Percentiles rank a stretch among this genome's conserved stretches.
Conservation (phyloP, 2,888 invertebrate genomes). For the Zaprionus lineosus region DNA sequence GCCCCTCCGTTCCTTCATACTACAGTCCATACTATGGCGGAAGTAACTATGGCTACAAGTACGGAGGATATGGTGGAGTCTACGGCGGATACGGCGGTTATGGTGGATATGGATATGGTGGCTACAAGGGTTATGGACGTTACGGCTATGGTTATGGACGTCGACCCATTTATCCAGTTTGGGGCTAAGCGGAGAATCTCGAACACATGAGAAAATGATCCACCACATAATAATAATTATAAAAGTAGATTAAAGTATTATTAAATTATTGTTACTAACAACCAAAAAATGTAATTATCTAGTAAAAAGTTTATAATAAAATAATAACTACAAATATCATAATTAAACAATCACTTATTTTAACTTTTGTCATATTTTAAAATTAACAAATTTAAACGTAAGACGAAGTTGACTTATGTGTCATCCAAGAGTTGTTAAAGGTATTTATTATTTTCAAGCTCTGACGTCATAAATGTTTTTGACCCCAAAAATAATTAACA, state of each 20-base stretch:
- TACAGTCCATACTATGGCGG: slow-evolving; percentile 60
- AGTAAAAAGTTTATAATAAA: too few relatives aligned
- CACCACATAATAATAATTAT: too few relatives aligned
- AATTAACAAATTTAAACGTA: too few relatives aligned
- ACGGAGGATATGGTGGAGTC: slow-evolving; percentile 59
- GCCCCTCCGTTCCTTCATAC: slow-evolving; percentile 36
- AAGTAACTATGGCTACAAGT: slow-evolving; percentile 49
- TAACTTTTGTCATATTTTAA: too few relatives aligned
- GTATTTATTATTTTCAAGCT: neutral
- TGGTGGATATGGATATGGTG: slow-evolving; percentile 45
- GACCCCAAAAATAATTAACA: slow-evolving; percentile 70
- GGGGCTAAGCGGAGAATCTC: slow-evolving; percentile 51
- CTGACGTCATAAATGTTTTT: slow-evolving; percentile 67
- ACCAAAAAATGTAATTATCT: slow-evolving; percentile 13
- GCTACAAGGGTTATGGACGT: slow-evolving; percentile 44
- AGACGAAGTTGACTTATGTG: slow-evolving; percentile 35
- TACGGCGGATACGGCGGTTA: slow-evolving; percentile 62
- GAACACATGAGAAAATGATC: neutral
- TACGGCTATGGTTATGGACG: too few relatives aligned
- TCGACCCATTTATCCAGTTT: slow-evolving; percentile 67
- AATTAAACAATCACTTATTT: too few relatives aligned
- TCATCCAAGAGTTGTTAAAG: slow-evolving; percentile 20
- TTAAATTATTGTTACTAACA: slow-evolving; percentile 9
- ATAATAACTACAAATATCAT: too few relatives aligned
- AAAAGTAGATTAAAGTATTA: too few relatives aligned